These are phyloP conservation scores for Cryptotis parvus DNA, from an alignment of 2,113 vertebrate genomes.

Conservation along the genomic window DNA sequence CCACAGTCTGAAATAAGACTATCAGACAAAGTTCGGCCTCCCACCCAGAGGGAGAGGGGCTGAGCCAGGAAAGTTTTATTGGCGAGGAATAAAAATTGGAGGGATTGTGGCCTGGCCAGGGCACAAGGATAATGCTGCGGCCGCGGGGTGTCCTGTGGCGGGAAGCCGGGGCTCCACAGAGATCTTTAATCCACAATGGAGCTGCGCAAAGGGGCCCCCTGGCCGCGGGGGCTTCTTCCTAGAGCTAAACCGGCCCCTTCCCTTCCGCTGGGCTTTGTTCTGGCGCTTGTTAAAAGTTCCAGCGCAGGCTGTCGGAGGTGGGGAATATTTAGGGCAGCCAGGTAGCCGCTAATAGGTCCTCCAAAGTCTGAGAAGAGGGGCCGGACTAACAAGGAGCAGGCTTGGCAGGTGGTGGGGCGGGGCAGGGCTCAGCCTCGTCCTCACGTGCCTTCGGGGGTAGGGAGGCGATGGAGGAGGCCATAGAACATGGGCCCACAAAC, in stretches of 20 bases:
- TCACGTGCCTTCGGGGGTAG: too few species aligned
- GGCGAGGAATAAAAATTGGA: slow-evolving; percentile 69
- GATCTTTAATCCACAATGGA: slow-evolving; percentile 71
- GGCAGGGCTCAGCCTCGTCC: background rate
- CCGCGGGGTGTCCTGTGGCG: slow-evolving; percentile 64
- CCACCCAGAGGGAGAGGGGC: slow-evolving; percentile 40
- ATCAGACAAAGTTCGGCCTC: slow-evolving; percentile 68
- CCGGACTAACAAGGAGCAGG: slow-evolving; percentile 28
- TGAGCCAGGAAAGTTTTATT: slow-evolving; percentile 43
- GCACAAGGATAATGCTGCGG: slow-evolving; percentile 65
- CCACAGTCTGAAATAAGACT: slow-evolving; percentile 69
- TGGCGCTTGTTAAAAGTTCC: slow-evolving; percentile 78
- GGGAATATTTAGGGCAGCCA: slow-evolving; percentile 77
- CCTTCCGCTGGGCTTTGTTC: slow-evolving; percentile 72
- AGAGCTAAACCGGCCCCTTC: slow-evolving; percentile 48
- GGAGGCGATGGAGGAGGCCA: too few species aligned
- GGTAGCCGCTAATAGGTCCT: slow-evolving; percentile 68
- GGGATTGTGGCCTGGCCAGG: slow-evolving; percentile 62
- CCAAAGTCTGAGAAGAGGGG: slow-evolving; percentile 32
- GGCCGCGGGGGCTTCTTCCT: slow-evolving; percentile 66
- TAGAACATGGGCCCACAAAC: too few species aligned
- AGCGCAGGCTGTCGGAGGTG: slow-evolving; percentile 9
- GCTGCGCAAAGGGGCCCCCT: slow-evolving; percentile 36
- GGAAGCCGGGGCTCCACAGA: slow-evolving; percentile 57
- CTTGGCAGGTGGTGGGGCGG: background rate